These are phyloP conservation scores for Pseudomyrmex cubaensis DNA, from an alignment of 1,140 invertebrate species.

Conservation along the genomic window DNA sequence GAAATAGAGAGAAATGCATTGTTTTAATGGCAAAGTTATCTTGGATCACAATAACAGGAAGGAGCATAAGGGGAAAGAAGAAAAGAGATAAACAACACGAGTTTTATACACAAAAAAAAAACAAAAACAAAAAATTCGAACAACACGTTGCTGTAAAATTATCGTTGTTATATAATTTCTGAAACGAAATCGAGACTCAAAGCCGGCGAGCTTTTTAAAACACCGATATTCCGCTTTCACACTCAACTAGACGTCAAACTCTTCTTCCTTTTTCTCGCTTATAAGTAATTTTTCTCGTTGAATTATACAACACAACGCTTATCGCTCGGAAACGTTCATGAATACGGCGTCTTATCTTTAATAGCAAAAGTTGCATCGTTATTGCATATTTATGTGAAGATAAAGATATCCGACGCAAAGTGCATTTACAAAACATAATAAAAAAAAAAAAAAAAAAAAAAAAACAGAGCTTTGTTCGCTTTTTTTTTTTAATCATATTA, in stretches of 20 bases:
- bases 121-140: background rate
- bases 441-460: background rate
- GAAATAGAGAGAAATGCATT: slow-evolving; percentile 7
- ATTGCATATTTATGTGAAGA: slow-evolving; percentile 28
- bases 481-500: no score
- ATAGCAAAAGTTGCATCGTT: slow-evolving; percentile 5
- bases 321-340: background rate
- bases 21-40: slow-evolving; percentile 5
- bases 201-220: slow-evolving; percentile 28
- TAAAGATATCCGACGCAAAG: slow-evolving; percentile 18
- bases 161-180: slow-evolving; percentile 19
- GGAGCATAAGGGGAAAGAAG: slow-evolving; percentile 20
- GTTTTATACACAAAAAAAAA: slow-evolving; percentile 27
- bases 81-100: slow-evolving; percentile 2
- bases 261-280: background rate
- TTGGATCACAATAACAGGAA: slow-evolving; percentile 25
- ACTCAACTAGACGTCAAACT: background rate
- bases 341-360: slow-evolving; percentile 20
- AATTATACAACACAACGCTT: background rate
- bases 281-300: slow-evolving; percentile 20
- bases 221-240: slow-evolving; percentile 19
- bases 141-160: slow-evolving; percentile 22
- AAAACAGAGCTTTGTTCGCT: no score
- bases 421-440: background rate
- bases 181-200: slow-evolving; percentile 23